A percentile compares a stretch with the other conserved stretches of the same genome.
These are phyloP conservation scores for Stramonita haemastoma DNA, from an alignment of 2,888 invertebrate species.

Conservation along the genomic window DNA sequence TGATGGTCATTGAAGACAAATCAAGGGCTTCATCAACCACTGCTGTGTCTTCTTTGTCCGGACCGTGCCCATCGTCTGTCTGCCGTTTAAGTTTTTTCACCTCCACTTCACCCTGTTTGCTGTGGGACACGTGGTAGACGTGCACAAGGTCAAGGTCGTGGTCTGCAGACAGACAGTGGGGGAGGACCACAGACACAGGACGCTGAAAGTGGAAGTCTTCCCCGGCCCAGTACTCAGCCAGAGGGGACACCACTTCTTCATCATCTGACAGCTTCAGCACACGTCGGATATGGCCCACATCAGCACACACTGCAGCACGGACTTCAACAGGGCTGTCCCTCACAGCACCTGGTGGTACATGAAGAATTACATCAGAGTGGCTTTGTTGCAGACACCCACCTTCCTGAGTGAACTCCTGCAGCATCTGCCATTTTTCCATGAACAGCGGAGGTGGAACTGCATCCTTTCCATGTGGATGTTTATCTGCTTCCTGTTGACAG, in stretches of 20 bases:
- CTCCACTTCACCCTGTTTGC: not conserved
- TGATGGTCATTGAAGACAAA: not conserved
- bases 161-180: not conserved
- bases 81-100: not conserved
- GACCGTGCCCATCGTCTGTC: not conserved
- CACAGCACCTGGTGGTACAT: too few species aligned
- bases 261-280: not conserved
- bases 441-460: too few species aligned
- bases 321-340: not conserved
- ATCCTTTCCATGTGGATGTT: too few species aligned
- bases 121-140: not conserved
- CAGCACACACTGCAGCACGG: not conserved
- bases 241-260: not conserved
- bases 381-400: too few species aligned
- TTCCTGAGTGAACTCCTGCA: too few species aligned
- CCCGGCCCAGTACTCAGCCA: constrained; percentile 22
- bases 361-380: too few species aligned
- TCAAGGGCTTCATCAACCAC: not conserved
- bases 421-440: too few species aligned
- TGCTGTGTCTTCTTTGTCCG: not conserved
- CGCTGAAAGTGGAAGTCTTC: constrained; percentile 8
- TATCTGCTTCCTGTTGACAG: too few species aligned
- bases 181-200: not conserved
- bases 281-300: not conserved
- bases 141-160: not conserved